Conservation (phyloP, 2,797 vertebrate species). For the Salmo trutta region DNA sequence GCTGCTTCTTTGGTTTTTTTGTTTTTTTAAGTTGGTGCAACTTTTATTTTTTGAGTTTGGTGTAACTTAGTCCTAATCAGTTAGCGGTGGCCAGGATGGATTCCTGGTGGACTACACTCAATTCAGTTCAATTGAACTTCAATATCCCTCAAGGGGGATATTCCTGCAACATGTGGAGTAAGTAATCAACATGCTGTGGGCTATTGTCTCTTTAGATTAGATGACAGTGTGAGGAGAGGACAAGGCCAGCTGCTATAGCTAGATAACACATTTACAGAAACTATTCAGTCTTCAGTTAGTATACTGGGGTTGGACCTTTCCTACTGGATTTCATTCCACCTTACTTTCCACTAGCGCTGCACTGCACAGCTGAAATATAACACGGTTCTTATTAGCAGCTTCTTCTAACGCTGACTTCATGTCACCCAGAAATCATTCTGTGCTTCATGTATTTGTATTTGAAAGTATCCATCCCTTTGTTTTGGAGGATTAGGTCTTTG, state of each 20-base stretch:
- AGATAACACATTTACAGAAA: not conserved
- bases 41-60: constrained; percentile 4
- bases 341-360: not conserved
- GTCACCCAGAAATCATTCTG: not conserved
- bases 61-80: not conserved
- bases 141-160: not conserved
- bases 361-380: constrained; percentile 2
- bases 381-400: not conserved
- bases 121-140: too few species aligned
- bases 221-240: not conserved
- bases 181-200: not conserved
- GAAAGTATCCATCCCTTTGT: not conserved
- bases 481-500: not conserved
- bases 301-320: not conserved
- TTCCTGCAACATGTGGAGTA: not conserved
- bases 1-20: constrained; percentile 18
- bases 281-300: not conserved
- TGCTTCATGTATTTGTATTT: not conserved
- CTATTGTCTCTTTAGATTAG: not conserved
- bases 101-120: not conserved
- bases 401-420: not conserved
- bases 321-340: not conserved
- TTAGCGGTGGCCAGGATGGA: not conserved
- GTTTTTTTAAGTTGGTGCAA: constrained; percentile 9
- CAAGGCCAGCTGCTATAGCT: not conserved